phyloP scores from a whole-genome alignment of 2,113 vertebrate genomes.

The Pelobates fuscus region DNA sequence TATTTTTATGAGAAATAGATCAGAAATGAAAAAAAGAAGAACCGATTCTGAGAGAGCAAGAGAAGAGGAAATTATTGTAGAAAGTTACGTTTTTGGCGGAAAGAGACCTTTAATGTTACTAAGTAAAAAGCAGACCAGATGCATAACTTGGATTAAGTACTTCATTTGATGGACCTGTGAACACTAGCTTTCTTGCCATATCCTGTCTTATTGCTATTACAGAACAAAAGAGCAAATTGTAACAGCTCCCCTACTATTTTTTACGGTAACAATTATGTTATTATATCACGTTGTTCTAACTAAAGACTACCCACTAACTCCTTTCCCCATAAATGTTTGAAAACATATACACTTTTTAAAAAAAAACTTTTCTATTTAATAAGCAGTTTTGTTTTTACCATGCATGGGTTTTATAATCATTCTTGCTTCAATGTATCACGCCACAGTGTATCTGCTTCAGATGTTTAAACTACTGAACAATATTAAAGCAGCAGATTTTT shows the following conservation, averaged over 20 bases:
- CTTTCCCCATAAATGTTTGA: neutral
- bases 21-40: too few relatives aligned
- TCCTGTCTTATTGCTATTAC: too few relatives aligned
- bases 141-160: too few relatives aligned
- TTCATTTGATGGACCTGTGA: too few relatives aligned
- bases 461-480: neutral
- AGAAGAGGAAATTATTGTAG: too few relatives aligned
- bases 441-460: neutral
- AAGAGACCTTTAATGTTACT: too few relatives aligned
- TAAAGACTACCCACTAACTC: neutral
- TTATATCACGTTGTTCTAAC: neutral
- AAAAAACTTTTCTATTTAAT: neutral
- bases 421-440: neutral
- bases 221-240: neutral
- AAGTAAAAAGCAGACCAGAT: too few relatives aligned
- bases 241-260: neutral
- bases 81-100: too few relatives aligned
- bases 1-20: too few relatives aligned
- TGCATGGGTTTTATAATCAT: neutral
- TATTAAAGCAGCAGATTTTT: slow-evolving; percentile 9
- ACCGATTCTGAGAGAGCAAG: too few relatives aligned
- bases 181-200: too few relatives aligned
- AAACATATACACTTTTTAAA: neutral
- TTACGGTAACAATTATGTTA: neutral
- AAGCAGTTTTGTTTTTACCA: neutral